phyloP scores from a whole-genome alignment of 2,113 vertebrate species.

The Ptychochromis oligacanthus region DNA sequence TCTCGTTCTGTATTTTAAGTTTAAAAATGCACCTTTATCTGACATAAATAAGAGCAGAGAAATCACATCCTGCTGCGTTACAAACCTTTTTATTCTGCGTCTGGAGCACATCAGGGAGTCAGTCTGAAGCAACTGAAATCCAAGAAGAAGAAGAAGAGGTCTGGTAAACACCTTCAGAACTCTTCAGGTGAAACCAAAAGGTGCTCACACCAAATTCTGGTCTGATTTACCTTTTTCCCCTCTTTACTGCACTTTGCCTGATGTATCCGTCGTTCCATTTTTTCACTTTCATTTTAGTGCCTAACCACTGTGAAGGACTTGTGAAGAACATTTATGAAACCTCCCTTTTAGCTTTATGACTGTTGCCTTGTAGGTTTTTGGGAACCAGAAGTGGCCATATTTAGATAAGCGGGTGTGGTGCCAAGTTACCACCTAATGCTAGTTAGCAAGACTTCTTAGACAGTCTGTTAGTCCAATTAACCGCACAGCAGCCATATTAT shows the following conservation, averaged over 20 bases:
- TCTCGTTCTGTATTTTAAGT: not conserved
- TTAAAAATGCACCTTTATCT: not conserved
- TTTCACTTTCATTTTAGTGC: not conserved
- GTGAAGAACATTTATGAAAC: not conserved
- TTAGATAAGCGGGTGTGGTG: too few relatives aligned
- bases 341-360: not conserved
- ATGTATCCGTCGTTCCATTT: not conserved
- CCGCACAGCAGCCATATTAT: not conserved
- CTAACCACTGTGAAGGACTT: not conserved
- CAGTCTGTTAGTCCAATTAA: not conserved
- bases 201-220: not conserved
- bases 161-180: not conserved
- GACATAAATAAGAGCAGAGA: not conserved
- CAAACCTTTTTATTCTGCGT: not conserved
- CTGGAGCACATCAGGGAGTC: not conserved
- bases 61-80: not conserved
- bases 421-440: not conserved
- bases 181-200: not conserved
- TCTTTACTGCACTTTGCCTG: too few relatives aligned
- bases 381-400: not conserved
- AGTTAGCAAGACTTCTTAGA: not conserved
- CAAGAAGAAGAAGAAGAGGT: not conserved
- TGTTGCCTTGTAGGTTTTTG: not conserved
- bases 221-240: too few relatives aligned
- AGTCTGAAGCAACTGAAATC: not conserved